Conservation (phyloP, 2,113 vertebrate genomes). For the Okapia johnstoni region DNA sequence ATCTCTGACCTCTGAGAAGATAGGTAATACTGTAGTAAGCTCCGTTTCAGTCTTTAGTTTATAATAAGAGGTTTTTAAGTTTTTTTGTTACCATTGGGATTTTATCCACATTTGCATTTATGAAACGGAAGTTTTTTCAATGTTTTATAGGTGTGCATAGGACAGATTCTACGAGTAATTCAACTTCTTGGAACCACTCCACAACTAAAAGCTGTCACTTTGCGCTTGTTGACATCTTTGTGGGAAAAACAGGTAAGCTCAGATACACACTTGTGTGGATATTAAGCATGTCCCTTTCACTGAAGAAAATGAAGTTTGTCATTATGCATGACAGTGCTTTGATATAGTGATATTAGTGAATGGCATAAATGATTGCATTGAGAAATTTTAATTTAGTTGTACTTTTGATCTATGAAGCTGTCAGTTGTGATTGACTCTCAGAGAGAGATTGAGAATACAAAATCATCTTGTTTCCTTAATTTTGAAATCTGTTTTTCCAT, state of each 20-base stretch:
- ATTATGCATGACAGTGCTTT: background rate
- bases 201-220: slow-evolving; percentile 85
- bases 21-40: background rate
- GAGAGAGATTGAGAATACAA: slow-evolving; percentile 2
- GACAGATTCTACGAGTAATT: slow-evolving; percentile 89
- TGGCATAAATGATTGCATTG: background rate
- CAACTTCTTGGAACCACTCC: slow-evolving; percentile 85
- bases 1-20: background rate
- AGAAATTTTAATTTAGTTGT: slow-evolving; percentile 3
- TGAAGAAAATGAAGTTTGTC: background rate
- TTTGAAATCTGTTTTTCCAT: slow-evolving; percentile 40
- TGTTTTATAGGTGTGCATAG: slow-evolving; percentile 88
- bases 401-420: background rate
- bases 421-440: slow-evolving; percentile 5
- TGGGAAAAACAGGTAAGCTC: slow-evolving; percentile 93
- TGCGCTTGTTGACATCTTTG: slow-evolving; percentile 90
- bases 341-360: background rate
- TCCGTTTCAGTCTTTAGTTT: background rate
- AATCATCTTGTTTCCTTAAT: slow-evolving; percentile 18
- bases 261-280: background rate
- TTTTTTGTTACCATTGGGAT: background rate
- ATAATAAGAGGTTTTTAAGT: background rate
- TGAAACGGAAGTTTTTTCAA: background rate
- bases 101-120: background rate
- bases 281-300: background rate